Evolutionary conservation across 1,140 invertebrate genomes (phyloP), one percentile per base, ranked within the genome.

Genomic region (Aphidius gifuensis): DNA sequence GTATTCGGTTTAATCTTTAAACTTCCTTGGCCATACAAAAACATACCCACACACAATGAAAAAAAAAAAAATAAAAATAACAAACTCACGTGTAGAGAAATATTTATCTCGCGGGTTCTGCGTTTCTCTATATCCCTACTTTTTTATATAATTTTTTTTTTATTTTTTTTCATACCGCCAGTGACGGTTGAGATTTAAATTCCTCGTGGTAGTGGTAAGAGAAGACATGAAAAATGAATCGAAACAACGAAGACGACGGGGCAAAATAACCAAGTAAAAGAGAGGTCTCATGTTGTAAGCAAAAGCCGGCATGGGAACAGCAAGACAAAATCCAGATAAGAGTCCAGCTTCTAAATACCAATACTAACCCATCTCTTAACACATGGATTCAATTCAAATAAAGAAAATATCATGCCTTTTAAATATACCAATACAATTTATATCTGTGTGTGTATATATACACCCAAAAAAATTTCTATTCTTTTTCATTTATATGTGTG

Each of bases 131-230:
- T 56, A 32, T 32, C 23, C 23, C 23, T 32, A 32, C 23, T 32
- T 32, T 32, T 32, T 32, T 32, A 32, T 32, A 3, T 32, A 32
- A 32, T 32, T 32, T 32, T 32, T 60, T 54, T 21, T 55, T 45
- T 43, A 42, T 32, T 55, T 60, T 51, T 51, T 49, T 64, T 62
- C 68, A 66, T 69, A 65, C 70, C 61, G 64, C 61, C 60, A 63
- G 68, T 65, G 75, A 77, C 75, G 68, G 75, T 77, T 77, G 74
- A 74, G 75, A 77, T 76, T 77, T 77, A 77, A 77, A 77, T 77
- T 76, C 74, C 71, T 66, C 58, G 56, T 65, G 50, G 9, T 9
- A 9, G 53, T 8, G 53, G 42, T 32, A 46, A 6, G 55, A 9
- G 55, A 57, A n/a, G 40, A n/a, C 42, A 55, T 8, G 23, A 32